phyloP scores from a whole-genome alignment of 2,797 vertebrate species.

The Rhinatrema bivittatum region DNA sequence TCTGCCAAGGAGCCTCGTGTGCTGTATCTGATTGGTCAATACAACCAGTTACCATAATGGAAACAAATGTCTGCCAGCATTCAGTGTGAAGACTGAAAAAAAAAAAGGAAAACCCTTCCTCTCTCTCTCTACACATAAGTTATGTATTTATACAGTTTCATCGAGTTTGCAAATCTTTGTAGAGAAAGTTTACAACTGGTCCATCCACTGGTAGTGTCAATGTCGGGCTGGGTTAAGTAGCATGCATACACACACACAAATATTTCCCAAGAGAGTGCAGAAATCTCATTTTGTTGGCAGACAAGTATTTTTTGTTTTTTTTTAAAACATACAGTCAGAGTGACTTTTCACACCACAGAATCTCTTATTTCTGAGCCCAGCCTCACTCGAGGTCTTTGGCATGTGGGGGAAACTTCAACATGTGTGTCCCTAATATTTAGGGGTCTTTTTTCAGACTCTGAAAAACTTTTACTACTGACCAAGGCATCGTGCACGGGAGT shows the following conservation, averaged over 20 bases:
- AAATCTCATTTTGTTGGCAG: neutral
- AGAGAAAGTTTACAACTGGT: constrained; percentile 1
- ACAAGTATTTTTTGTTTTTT: too few relatives aligned
- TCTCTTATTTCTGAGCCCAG: constrained; percentile 94
- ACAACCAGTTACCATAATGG: too few relatives aligned
- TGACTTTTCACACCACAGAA: constrained; percentile 77
- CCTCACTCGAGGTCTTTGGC: constrained; percentile 85
- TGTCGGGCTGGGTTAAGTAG: constrained; percentile 1
- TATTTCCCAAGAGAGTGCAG: neutral
- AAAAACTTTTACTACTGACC: constrained; percentile 65
- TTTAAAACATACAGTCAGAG: too few relatives aligned
- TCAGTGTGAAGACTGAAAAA: too few relatives aligned
- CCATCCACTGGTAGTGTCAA: too few relatives aligned
- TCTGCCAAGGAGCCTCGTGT: too few relatives aligned
- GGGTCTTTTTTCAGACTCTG: constrained; percentile 77
- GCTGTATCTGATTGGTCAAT: too few relatives aligned
- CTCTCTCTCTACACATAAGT: constrained; percentile 9
- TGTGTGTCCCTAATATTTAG: constrained; percentile 78
- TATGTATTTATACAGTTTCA: constrained; percentile 2
- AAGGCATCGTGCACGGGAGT: constrained; percentile 70
- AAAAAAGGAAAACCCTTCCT: neutral
- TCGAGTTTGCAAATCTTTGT: neutral
- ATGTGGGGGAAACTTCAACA: constrained; percentile 76
- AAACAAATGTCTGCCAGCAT: too few relatives aligned
- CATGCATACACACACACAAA: constrained; percentile 15